Conservation (phyloP, 2,888 invertebrate genomes). For the Abrostola triplasia region DNA sequence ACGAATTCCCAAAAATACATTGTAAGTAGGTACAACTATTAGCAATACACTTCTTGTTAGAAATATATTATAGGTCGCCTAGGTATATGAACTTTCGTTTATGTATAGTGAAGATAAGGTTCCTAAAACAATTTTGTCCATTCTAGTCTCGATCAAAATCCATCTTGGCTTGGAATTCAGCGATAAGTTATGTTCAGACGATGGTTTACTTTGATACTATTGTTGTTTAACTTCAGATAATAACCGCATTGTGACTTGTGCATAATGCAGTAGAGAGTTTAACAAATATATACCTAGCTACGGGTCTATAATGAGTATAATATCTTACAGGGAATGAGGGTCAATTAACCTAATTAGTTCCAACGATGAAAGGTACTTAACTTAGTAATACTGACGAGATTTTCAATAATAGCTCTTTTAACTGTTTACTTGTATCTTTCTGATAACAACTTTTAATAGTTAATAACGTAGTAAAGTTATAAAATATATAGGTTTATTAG, state of each 20-base stretch:
- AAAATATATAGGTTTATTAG: too few species aligned
- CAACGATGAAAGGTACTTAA: conserved; percentile 15
- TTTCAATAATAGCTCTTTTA: conserved; percentile 14
- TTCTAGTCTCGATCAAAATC: conserved; percentile 36
- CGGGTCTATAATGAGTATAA: conserved; percentile 37
- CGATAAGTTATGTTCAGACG: conserved; percentile 49
- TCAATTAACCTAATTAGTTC: conserved; percentile 33
- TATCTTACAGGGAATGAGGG: conserved; percentile 25
- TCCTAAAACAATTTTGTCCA: conserved; percentile 22
- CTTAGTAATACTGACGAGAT: conserved; percentile 1
- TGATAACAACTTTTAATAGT: too few species aligned
- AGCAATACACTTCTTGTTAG: too few species aligned
- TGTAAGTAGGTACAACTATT: too few species aligned
- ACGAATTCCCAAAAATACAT: too few species aligned
- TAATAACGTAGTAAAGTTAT: too few species aligned
- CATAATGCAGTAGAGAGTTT: conserved; percentile 43
- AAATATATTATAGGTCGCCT: too few species aligned
- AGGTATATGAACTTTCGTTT: too few species aligned
- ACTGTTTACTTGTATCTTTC: too few species aligned
- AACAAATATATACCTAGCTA: conserved; percentile 21
- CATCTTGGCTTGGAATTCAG: conserved; percentile 41
- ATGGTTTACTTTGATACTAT: conserved; percentile 67
- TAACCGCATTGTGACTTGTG: conserved; percentile 33
- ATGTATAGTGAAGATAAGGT: background rate
- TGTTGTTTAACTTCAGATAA: conserved; percentile 54